A percentile compares a stretch with the other conserved stretches of the same genome.
phyloP scores from a whole-genome alignment of 2,888 invertebrate genomes.

The Macrophya annulata region DNA sequence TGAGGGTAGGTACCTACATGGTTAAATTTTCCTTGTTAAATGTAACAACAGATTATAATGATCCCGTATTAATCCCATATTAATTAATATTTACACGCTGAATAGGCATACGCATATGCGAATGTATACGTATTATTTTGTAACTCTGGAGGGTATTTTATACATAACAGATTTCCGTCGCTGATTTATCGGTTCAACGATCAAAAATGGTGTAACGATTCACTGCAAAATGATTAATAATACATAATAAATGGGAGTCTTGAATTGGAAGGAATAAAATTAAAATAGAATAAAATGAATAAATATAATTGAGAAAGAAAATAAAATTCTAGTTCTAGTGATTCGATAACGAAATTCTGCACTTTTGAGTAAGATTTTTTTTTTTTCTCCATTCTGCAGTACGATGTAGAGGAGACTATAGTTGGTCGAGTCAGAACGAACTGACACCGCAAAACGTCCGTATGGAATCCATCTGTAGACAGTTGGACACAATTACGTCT shows the following conservation, averaged over 20 bases:
- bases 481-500: constrained; percentile 58
- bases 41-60: background rate
- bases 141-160: constrained; percentile 5
- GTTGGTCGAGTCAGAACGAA: constrained; percentile 44
- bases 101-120: background rate
- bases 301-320: background rate
- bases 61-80: background rate
- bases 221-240: constrained; percentile 31
- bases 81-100: constrained; percentile 9
- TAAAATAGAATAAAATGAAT: background rate
- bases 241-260: background rate
- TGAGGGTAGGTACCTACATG: background rate
- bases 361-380: background rate
- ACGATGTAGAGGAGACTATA: background rate
- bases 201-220: constrained; percentile 18
- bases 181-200: background rate
- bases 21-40: background rate
- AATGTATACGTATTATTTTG: background rate
- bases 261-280: background rate
- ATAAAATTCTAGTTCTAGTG: background rate
- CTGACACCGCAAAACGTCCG: constrained; percentile 49
- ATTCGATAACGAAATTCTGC: constrained; percentile 20
- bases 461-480: constrained; percentile 56
- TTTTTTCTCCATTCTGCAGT: background rate
- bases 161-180: constrained; percentile 14